These are phyloP conservation scores for Caenorhabditis becei DNA, from an alignment of 2,888 invertebrate species.

Conservation along the genomic window DNA sequence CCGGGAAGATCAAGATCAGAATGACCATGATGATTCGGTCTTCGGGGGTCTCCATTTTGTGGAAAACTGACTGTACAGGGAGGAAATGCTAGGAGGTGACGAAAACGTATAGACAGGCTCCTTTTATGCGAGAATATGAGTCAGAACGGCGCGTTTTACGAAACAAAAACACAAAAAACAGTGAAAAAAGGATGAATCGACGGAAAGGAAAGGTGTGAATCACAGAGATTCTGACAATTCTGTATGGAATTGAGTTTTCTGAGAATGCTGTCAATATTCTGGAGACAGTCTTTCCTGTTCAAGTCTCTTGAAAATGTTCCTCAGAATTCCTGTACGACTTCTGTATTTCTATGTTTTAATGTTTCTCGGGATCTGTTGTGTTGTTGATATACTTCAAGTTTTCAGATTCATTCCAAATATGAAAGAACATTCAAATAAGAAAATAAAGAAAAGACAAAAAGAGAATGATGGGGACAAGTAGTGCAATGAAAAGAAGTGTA, in stretches of 20 bases:
- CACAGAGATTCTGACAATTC: no score
- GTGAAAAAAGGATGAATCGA: neutral
- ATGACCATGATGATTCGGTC: conserved; percentile 63
- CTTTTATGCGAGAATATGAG: conserved; percentile 1
- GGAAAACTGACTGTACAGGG: no score
- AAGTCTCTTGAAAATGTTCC: conserved; percentile 10
- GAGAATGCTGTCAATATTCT: neutral
- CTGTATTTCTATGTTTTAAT: neutral
- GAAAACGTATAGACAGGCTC: neutral
- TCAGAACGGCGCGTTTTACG: neutral
- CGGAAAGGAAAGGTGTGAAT: neutral
- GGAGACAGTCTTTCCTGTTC: neutral
- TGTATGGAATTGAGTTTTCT: neutral
- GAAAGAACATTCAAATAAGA: conserved; percentile 40
- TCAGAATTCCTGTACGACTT: conserved; percentile 7
- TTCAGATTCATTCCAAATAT: conserved; percentile 57
- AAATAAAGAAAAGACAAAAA: conserved; percentile 12
- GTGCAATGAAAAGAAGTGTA: conserved; percentile 3
- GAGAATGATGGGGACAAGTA: conserved; percentile 27
- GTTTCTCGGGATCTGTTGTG: no score
- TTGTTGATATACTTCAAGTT: neutral
- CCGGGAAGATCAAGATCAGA: conserved; percentile 64
- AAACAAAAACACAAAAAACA: neutral
- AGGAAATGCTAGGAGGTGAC: neutral
- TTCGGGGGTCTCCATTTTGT: conserved; percentile 27